Evolutionary conservation across 2,797 vertebrate species (phyloP).

Genomic region (Pachyuromys duprasi): DNA sequence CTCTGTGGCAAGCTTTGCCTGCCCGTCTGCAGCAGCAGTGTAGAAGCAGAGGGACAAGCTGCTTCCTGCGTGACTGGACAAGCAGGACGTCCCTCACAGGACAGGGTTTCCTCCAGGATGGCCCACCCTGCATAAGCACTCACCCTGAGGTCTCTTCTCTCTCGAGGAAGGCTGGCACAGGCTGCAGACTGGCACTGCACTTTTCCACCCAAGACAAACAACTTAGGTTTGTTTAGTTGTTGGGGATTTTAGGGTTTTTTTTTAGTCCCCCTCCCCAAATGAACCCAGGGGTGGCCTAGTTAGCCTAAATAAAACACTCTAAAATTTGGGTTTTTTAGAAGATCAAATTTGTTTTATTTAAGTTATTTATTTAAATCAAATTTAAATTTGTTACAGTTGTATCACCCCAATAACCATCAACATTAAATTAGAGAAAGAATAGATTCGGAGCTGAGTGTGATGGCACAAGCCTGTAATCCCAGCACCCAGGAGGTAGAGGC

Average conservation of each 20-base stretch:
- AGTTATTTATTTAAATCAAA: background rate
- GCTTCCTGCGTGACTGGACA: background rate
- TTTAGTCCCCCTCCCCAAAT: background rate
- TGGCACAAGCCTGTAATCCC: too few species aligned
- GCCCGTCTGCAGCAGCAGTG: background rate
- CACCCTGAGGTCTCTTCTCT: conserved; percentile 44
- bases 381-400: background rate
- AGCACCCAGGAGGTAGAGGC: too few species aligned
- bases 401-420: background rate
- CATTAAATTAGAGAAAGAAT: background rate
- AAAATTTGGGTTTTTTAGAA: conserved; percentile 43
- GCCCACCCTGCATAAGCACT: background rate
- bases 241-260: background rate
- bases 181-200: background rate
- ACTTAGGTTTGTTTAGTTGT: background rate
- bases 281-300: background rate
- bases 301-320: conserved; percentile 8
- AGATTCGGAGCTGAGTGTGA: background rate
- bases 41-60: background rate
- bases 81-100: background rate
- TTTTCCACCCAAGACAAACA: conserved; percentile 56
- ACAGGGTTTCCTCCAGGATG: background rate
- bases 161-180: conserved; percentile 19
- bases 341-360: background rate
- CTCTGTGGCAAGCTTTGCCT: background rate